Conservation (phyloP, 2,888 invertebrate species). For the Fabriciana adippe region DNA sequence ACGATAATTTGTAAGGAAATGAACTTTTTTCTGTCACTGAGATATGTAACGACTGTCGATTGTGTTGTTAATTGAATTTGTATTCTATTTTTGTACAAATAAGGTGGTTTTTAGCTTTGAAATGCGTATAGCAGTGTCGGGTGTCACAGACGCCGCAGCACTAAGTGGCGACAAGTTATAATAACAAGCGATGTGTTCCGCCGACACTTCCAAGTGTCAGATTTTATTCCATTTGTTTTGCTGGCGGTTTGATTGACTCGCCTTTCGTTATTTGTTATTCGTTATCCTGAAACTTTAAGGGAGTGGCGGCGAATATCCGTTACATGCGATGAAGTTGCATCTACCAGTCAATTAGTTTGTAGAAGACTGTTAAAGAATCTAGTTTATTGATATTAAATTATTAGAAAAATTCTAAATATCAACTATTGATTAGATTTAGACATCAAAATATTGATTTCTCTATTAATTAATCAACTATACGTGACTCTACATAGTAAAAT, state of each 20-base stretch:
- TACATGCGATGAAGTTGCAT: background rate
- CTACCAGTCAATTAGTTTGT: background rate
- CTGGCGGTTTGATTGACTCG: slow-evolving; percentile 26
- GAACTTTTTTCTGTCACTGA: slow-evolving; percentile 53
- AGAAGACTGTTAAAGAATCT: too few species aligned
- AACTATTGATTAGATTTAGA: too few species aligned
- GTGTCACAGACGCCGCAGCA: slow-evolving; percentile 62
- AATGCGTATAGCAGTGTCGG: slow-evolving; percentile 48
- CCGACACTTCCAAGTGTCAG: slow-evolving; percentile 51
- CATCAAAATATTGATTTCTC: too few species aligned
- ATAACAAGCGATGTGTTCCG: slow-evolving; percentile 70
- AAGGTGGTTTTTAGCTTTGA: slow-evolving; percentile 28
- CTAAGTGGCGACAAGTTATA: slow-evolving; percentile 74
- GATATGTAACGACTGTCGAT: slow-evolving; percentile 64
- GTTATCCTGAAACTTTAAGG: slow-evolving; percentile 1
- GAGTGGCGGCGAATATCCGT: background rate
- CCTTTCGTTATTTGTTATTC: slow-evolving; percentile 5
- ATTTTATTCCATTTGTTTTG: slow-evolving; percentile 44
- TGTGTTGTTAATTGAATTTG: slow-evolving; percentile 6
- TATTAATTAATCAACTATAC: too few species aligned
- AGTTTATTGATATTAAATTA: too few species aligned
- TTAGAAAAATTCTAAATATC: too few species aligned
- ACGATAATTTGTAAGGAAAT: slow-evolving; percentile 55
- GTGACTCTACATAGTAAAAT: too few species aligned
- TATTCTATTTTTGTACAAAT: slow-evolving; percentile 5